Evolutionary conservation across 2,797 vertebrate genomes (phyloP), one percentile per base, ranked within the genome.

Genomic region (Parambassis ranga): DNA sequence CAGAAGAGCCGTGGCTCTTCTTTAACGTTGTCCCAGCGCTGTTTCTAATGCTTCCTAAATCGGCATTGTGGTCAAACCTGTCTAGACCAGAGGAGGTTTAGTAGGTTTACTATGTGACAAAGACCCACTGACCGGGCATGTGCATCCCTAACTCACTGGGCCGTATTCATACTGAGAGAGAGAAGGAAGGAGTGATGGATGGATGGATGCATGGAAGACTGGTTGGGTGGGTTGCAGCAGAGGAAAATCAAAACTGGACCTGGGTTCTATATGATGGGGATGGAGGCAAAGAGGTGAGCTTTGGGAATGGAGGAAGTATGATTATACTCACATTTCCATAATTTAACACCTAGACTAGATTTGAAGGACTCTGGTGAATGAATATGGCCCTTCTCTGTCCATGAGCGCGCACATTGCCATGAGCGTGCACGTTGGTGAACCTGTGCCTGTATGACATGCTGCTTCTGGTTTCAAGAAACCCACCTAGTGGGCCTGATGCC

Each of bases 401-500:
- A 81, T 90, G 77, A 86, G 73, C 39, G 75, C 81, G 82, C 83
- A 87, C 84, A 79, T 87, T 78, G 75, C 84, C 87, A 85, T 84
- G 77, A 82, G 82, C 48, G 82, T 90, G 89, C 85, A 89, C 85
- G 83, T 78, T 70, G 63, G 79, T 84, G 80, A 87, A 82, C 79
- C 79, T 85, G 72, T 86, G 82, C 79, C 77, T 89, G 86, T 84
- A 80, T 82, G 76, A 86, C 80, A 76, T 87, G 80, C 73, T 83
- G 92, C 93, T 92, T 94, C 61, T 85, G 70, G 94, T 89, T 85
- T 87, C 80, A 85, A 92, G 83, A 89, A 90, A 83, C 89, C 91
- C 94, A 93, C 91, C 86, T 89, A 0, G 82, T 93, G 89, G 86
- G 88, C 87, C 86, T 88, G 72, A 83, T 84, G 85, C 86, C 70